Conservation (phyloP, 2,113 vertebrate genomes). For the Daphoenositta chrysoptera region DNA sequence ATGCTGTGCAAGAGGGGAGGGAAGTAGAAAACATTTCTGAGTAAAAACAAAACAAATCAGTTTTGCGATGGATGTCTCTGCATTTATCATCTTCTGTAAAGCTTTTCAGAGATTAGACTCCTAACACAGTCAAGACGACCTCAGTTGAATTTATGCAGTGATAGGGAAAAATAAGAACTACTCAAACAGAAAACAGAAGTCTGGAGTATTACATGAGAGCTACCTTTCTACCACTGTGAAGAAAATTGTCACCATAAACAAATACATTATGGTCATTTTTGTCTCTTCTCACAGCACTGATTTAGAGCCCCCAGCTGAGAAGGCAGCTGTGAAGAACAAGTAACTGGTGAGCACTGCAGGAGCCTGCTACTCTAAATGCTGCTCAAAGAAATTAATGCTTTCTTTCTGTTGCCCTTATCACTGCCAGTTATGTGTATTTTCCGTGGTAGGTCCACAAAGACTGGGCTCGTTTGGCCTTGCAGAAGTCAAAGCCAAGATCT, state of each 20-base stretch:
- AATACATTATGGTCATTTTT: slow-evolving; percentile 46
- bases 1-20: background rate
- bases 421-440: slow-evolving; percentile 35
- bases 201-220: background rate
- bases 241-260: background rate
- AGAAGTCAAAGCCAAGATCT: background rate
- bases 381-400: slow-evolving; percentile 54
- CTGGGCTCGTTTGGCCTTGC: background rate
- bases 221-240: slow-evolving; percentile 26
- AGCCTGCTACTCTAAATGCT: slow-evolving; percentile 31
- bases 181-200: background rate
- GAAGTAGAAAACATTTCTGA: background rate
- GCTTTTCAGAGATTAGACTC: background rate
- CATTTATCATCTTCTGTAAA: background rate
- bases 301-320: slow-evolving; percentile 66
- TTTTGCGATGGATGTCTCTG: background rate
- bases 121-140: background rate
- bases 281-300: slow-evolving; percentile 38
- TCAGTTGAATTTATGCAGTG: background rate
- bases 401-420: slow-evolving; percentile 39
- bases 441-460: background rate
- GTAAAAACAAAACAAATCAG: background rate
- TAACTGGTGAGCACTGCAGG: slow-evolving; percentile 49
- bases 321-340: slow-evolving; percentile 61
- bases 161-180: background rate